Conservation (phyloP, 1,140 invertebrate genomes). For the Delia radicum region DNA sequence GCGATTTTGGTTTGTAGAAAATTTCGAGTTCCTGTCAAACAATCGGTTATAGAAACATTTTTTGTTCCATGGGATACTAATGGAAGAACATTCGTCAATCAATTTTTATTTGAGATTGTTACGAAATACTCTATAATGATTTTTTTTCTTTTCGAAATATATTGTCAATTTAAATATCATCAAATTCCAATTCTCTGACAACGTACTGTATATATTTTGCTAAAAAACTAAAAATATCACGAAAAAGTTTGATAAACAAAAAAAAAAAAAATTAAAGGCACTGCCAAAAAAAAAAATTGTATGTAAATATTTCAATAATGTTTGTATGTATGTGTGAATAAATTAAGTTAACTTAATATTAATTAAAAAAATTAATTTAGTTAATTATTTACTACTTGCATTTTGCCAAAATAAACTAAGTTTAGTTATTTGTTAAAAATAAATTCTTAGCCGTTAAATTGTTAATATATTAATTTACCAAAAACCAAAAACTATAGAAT, state of each 20-base stretch:
- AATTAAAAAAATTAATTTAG: not conserved
- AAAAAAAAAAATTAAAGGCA: not conserved
- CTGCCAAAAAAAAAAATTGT: not conserved
- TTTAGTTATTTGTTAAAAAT: slow-evolving; percentile 14
- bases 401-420: slow-evolving; percentile 24
- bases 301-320: slow-evolving; percentile 13
- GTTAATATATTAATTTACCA: not conserved
- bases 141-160: too few species aligned
- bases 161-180: too few species aligned
- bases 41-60: too few species aligned
- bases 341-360: not conserved
- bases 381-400: slow-evolving; percentile 3
- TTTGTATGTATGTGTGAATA: not conserved
- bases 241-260: not conserved
- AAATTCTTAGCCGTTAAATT: not conserved
- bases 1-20: too few species aligned
- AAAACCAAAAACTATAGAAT: not conserved
- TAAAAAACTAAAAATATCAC: not conserved
- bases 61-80: too few species aligned
- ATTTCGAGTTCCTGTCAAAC: too few species aligned
- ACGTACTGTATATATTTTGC: not conserved
- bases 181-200: too few species aligned
- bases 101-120: too few species aligned
- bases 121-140: too few species aligned
- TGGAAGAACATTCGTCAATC: too few species aligned